phyloP scores from a whole-genome alignment of 2,888 invertebrate genomes.

The Eristalis intricaria region DNA sequence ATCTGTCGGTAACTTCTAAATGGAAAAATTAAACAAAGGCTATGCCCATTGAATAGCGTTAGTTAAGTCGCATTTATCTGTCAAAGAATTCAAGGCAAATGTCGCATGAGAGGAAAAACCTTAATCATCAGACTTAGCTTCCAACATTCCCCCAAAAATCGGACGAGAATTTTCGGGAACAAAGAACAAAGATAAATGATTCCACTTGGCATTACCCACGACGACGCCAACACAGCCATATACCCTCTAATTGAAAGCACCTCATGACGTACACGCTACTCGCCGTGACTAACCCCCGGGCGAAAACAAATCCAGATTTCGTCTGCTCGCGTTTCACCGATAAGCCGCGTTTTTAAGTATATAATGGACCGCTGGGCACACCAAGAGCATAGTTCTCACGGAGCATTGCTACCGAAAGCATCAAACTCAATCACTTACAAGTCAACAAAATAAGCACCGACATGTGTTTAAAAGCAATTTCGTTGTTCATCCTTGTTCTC shows the following conservation, averaged over 20 bases:
- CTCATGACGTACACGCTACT: background rate
- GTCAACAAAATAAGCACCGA: background rate
- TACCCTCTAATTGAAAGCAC: background rate
- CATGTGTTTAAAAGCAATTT: background rate
- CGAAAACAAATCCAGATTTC: background rate
- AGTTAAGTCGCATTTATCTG: background rate
- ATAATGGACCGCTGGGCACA: background rate
- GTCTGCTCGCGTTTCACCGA: background rate
- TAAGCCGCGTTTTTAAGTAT: background rate
- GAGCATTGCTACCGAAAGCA: background rate
- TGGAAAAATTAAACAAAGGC: too few relatives aligned
- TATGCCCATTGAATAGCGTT: background rate
- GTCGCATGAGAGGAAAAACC: background rate
- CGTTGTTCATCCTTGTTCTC: background rate
- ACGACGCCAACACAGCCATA: background rate
- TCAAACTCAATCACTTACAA: background rate
- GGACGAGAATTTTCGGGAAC: background rate
- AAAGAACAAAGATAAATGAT: background rate
- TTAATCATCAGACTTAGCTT: background rate
- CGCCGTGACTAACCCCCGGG: background rate
- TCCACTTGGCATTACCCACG: background rate
- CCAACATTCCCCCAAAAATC: background rate
- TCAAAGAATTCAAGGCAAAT: background rate
- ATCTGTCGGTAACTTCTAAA: too few relatives aligned
- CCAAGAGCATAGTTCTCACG: background rate